These are phyloP conservation scores for Drosophila kikkawai DNA, from an alignment of 1,140 invertebrate species.

Conservation along the genomic window DNA sequence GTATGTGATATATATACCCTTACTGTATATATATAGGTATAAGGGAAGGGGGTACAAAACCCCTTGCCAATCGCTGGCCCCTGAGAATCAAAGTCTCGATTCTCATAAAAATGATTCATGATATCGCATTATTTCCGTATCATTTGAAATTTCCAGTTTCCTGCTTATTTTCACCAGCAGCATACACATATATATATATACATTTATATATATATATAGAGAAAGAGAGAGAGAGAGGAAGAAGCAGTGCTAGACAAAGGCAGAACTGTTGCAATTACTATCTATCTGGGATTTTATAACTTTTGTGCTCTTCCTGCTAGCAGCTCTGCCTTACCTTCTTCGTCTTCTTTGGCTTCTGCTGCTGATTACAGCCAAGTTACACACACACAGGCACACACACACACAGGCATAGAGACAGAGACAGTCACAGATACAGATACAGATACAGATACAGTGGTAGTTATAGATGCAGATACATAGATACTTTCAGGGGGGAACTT, in stretches of 20 bases:
- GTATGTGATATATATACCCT: not conserved
- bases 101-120: slow-evolving; percentile 83
- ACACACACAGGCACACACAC: slow-evolving; percentile 22
- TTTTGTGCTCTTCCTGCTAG: slow-evolving; percentile 60
- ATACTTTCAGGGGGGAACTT: slow-evolving; percentile 6
- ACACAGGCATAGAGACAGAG: slow-evolving; percentile 4
- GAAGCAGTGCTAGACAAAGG: not conserved
- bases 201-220: not conserved
- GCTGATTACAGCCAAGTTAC: slow-evolving; percentile 66
- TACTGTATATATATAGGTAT: not conserved
- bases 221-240: slow-evolving; percentile 17
- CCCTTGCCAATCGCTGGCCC: slow-evolving; percentile 60
- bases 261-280: slow-evolving; percentile 72
- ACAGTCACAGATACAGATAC: slow-evolving; percentile 1
- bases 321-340: slow-evolving; percentile 11
- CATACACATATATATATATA: not conserved
- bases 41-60: not conserved
- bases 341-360: slow-evolving; percentile 22
- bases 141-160: slow-evolving; percentile 83
- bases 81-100: slow-evolving; percentile 80
- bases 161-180: slow-evolving; percentile 75
- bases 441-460: not conserved
- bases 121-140: slow-evolving; percentile 83
- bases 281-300: slow-evolving; percentile 82
- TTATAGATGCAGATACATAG: slow-evolving; percentile 16